A percentile compares a stretch with the other conserved stretches of the same genome.
Evolutionary conservation across 2,113 vertebrate species (phyloP).

Genomic region (Recurvirostra avosetta): DNA sequence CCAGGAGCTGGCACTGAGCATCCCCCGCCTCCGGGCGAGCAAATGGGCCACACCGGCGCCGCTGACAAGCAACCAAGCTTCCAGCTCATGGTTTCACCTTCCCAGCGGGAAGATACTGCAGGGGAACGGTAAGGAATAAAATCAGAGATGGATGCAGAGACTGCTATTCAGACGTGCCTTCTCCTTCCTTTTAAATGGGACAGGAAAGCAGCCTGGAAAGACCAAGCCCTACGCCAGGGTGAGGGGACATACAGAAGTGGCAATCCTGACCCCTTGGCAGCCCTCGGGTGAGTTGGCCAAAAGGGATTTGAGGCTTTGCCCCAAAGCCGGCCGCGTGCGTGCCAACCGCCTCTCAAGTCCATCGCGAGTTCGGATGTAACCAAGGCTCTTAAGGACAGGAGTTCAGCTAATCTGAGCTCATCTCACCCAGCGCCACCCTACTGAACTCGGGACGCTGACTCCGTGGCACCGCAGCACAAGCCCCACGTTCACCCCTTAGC

Average conservation of each 20-base stretch:
- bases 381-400: constrained; percentile 19
- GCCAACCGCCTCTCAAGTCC: background rate
- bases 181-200: background rate
- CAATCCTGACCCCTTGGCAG: background rate
- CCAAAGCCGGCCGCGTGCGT: background rate
- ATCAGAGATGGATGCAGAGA: background rate
- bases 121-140: background rate
- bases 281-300: background rate
- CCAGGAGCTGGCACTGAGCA: background rate
- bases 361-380: background rate
- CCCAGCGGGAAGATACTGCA: background rate
- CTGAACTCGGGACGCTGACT: background rate
- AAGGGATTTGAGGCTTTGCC: background rate
- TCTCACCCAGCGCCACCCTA: background rate
- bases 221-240: background rate
- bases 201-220: background rate
- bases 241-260: background rate
- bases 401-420: constrained; percentile 3
- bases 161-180: background rate
- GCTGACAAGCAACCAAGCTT: background rate
- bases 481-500: background rate
- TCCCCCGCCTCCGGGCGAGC: background rate
- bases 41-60: background rate
- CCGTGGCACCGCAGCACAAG: rapidly evolving
- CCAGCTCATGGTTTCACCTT: background rate